Conservation (phyloP, 2,113 vertebrate species). For the Spheniscus mendiculus region DNA sequence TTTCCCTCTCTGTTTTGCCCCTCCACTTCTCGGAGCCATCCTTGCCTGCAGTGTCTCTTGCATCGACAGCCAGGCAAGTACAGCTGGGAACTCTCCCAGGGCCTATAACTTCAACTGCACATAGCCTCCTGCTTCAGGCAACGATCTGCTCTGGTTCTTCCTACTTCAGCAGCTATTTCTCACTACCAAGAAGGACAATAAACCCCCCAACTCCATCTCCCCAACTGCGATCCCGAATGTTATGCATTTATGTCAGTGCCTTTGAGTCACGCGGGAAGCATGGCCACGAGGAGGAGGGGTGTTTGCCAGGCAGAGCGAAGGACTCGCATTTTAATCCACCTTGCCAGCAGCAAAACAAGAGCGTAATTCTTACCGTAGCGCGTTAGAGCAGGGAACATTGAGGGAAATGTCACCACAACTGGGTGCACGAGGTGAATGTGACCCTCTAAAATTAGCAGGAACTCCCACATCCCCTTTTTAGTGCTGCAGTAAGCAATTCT, state of each 20-base stretch:
- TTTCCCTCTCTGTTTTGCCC: slow-evolving; percentile 5
- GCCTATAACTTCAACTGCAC: slow-evolving; percentile 45
- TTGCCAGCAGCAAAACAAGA: slow-evolving; percentile 29
- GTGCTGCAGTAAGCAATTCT: slow-evolving; percentile 56
- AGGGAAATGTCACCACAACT: neutral
- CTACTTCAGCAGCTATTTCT: slow-evolving; percentile 51
- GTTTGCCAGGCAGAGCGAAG: neutral
- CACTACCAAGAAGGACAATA: slow-evolving; percentile 45
- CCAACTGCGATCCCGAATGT: neutral
- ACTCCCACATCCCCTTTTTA: neutral
- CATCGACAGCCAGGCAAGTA: slow-evolving; percentile 54
- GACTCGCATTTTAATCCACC: neutral
- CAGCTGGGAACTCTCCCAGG: slow-evolving; percentile 67
- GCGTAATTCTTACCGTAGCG: neutral
- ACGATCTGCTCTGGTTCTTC: slow-evolving; percentile 65
- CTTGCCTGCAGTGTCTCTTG: slow-evolving; percentile 38
- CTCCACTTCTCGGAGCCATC: slow-evolving; percentile 17
- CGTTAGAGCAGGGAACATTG: neutral
- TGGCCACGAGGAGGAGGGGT: neutral
- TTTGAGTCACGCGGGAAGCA: neutral
- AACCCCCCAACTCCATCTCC: slow-evolving; percentile 8
- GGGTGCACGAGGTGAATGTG: neutral
- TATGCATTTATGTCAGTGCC: slow-evolving; percentile 1
- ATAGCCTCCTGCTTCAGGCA: slow-evolving; percentile 55
- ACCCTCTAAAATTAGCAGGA: slow-evolving; percentile 36